phyloP scores from a whole-genome alignment of 2,888 invertebrate species.

The Hypercompe scribonia region DNA sequence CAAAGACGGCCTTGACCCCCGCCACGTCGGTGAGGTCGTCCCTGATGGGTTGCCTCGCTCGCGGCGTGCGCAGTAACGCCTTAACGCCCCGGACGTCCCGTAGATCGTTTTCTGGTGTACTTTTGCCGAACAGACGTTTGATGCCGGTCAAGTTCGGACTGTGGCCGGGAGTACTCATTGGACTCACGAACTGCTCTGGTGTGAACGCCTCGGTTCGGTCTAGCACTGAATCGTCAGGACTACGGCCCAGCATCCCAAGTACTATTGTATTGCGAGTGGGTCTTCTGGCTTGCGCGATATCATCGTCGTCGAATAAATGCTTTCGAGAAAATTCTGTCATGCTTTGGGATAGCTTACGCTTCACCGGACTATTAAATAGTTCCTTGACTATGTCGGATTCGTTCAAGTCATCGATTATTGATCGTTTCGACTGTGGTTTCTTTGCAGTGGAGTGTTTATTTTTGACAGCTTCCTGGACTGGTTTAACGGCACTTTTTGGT shows the following conservation, averaged over 20 bases:
- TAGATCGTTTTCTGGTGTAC: conserved; percentile 65
- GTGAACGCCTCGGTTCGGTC: conserved; percentile 60
- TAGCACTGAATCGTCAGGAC: conserved; percentile 57
- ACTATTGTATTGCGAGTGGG: conserved; percentile 61
- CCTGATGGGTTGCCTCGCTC: conserved; percentile 60
- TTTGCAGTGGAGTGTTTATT: conserved; percentile 82
- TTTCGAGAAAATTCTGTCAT: conserved; percentile 77
- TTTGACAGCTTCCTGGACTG: conserved; percentile 74
- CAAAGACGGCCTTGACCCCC: conserved; percentile 74
- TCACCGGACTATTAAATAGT: conserved; percentile 81
- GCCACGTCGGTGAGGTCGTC: conserved; percentile 75
- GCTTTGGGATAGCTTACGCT: conserved; percentile 81
- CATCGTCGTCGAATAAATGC: conserved; percentile 66
- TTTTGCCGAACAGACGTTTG: conserved; percentile 63
- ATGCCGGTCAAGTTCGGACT: conserved; percentile 65
- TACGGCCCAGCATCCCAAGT: conserved; percentile 35
- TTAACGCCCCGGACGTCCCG: conserved; percentile 65
- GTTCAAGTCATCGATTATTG: conserved; percentile 78
- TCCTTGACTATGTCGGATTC: conserved; percentile 78
- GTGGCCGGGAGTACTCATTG: conserved; percentile 63
- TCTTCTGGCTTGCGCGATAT: conserved; percentile 40
- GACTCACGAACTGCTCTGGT: conserved; percentile 73
- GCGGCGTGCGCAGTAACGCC: conserved; percentile 60
- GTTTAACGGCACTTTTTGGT: conserved; percentile 72
- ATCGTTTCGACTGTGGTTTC: conserved; percentile 79